phyloP scores from a whole-genome alignment of 2,797 vertebrate species.

The Melanogrammus aeglefinus region DNA sequence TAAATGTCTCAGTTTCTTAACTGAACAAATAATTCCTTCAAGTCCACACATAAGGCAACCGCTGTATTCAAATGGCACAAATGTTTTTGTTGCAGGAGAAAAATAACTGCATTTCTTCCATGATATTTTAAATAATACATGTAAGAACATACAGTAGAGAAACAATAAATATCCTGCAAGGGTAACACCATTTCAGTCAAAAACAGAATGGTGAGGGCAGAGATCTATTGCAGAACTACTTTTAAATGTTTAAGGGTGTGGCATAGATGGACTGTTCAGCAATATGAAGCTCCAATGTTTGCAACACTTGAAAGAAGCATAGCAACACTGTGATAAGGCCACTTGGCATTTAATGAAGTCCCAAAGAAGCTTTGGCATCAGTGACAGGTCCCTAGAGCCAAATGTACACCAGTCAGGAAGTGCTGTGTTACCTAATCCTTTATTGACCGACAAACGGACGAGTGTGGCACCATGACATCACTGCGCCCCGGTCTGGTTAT shows the following conservation, averaged over 20 bases:
- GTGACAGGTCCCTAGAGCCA: constrained; percentile 56
- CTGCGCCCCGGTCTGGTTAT: constrained; percentile 42
- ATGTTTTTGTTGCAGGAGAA: not conserved
- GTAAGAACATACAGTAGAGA: constrained; percentile 16
- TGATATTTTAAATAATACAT: not conserved
- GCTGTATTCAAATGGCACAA: not conserved
- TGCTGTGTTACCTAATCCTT: constrained; percentile 39
- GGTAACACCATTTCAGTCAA: not conserved
- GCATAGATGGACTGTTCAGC: constrained; percentile 11
- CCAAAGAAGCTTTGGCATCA: constrained; percentile 82
- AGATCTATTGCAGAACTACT: not conserved
- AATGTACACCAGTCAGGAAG: constrained; percentile 41
- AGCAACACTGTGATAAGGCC: constrained; percentile 79
- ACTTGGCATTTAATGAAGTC: constrained; percentile 84
- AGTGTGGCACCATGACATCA: constrained; percentile 59
- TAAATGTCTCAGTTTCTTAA: constrained; percentile 9
- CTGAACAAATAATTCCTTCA: constrained; percentile 4
- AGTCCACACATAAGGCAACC: not conserved
- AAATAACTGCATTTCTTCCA: not conserved
- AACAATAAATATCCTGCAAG: constrained; percentile 8
- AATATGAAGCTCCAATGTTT: constrained; percentile 29
- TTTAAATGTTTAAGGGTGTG: not conserved
- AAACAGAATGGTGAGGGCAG: not conserved
- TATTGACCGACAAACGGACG: constrained; percentile 52
- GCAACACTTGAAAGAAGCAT: constrained; percentile 46